Percentiles rank a stretch among this genome's conserved stretches.
Conservation (phyloP, 2,797 vertebrate genomes). For the Spea hammondii region DNA sequence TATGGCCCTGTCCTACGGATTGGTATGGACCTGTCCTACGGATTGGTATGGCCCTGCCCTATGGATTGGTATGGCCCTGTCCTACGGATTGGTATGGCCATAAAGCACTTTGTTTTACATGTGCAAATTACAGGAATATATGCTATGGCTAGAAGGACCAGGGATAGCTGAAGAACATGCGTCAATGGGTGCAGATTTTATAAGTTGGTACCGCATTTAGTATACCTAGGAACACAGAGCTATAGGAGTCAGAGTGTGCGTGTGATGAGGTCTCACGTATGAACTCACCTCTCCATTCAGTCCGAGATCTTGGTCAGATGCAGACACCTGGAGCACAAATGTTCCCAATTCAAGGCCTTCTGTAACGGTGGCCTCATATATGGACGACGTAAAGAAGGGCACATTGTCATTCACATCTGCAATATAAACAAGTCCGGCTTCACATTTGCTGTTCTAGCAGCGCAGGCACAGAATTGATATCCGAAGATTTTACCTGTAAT, state of each 20-base stretch:
- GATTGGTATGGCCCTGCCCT: too few relatives aligned
- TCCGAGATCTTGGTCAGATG: conserved; percentile 80
- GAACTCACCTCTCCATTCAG: conserved; percentile 79
- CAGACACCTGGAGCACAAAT: conserved; percentile 79
- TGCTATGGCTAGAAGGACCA: too few relatives aligned
- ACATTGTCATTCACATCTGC: conserved; percentile 90
- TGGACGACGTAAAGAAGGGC: conserved; percentile 87
- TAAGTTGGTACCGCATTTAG: too few relatives aligned
- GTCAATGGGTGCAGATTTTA: too few relatives aligned
- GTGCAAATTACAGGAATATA: too few relatives aligned
- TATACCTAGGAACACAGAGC: not conserved
- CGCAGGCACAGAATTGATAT: too few relatives aligned
- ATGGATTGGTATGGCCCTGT: too few relatives aligned
- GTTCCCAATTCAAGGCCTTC: conserved; percentile 79
- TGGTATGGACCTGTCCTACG: too few relatives aligned
- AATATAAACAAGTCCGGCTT: conserved; percentile 10
- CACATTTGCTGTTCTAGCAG: not conserved
- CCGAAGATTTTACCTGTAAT: conserved; percentile 74
- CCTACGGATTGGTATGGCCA: too few relatives aligned
- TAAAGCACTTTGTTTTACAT: too few relatives aligned
- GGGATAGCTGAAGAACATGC: too few relatives aligned
- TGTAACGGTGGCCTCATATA: conserved; percentile 82
- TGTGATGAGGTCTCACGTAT: not conserved
- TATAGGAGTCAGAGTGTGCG: not conserved
- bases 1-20: too few relatives aligned